Percentiles rank a stretch among this genome's conserved stretches.
These are phyloP conservation scores for Neosilurus mollespiculum DNA, from an alignment of 2,797 vertebrate species.

Conservation along the genomic window DNA sequence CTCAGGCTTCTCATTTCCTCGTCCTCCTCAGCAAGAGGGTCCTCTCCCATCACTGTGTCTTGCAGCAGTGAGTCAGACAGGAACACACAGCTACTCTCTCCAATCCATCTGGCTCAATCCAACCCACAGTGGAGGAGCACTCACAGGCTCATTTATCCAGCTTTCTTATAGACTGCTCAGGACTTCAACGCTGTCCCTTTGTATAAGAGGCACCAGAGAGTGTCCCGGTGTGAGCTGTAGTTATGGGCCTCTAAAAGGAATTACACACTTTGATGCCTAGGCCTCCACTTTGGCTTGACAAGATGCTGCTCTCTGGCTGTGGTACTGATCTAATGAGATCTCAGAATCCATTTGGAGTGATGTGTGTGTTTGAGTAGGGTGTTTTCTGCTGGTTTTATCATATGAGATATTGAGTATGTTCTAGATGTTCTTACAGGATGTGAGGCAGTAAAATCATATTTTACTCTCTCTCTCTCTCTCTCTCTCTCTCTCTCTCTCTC, in stretches of 20 bases:
- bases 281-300: conserved; percentile 38
- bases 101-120: conserved; percentile 29
- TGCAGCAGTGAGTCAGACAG: conserved; percentile 35
- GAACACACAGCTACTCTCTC: conserved; percentile 27
- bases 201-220: conserved; percentile 44
- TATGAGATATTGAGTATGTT: conserved; percentile 9
- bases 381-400: conserved; percentile 1
- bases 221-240: conserved; percentile 33
- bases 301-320: conserved; percentile 34
- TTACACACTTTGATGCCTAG: conserved; percentile 48
- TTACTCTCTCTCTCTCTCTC: neutral
- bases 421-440: conserved; percentile 6
- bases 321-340: conserved; percentile 47
- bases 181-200: conserved; percentile 47
- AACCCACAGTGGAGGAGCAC: conserved; percentile 36
- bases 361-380: conserved; percentile 1
- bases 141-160: conserved; percentile 43
- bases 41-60: conserved; percentile 21
- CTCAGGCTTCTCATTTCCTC: conserved; percentile 23
- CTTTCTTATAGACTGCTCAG: conserved; percentile 46
- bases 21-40: conserved; percentile 16
- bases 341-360: conserved; percentile 33
- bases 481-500: neutral
- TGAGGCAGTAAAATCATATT: conserved; percentile 2
- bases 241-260: conserved; percentile 46